These are phyloP conservation scores for Hydrotaea diabolus DNA, from an alignment of 2,888 invertebrate species.

Conservation along the genomic window DNA sequence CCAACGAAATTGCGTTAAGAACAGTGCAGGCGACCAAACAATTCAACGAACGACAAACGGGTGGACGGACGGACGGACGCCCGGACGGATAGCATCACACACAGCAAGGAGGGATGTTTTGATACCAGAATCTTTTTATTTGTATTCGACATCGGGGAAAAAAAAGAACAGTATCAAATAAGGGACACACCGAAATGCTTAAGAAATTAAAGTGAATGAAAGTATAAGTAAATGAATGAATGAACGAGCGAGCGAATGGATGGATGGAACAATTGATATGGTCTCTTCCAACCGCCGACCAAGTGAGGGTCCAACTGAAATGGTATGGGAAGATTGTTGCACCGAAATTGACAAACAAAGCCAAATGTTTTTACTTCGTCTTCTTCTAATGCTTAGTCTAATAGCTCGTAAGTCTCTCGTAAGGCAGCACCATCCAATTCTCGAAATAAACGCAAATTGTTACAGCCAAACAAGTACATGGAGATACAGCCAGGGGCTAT, in stretches of 20 bases:
- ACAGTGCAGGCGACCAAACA: conserved; percentile 45
- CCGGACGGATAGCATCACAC: conserved; percentile 14
- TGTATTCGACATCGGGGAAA: conserved; percentile 54
- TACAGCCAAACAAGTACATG: conserved; percentile 33
- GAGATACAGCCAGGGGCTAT: not conserved
- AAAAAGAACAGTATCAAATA: conserved; percentile 14
- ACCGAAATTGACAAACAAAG: conserved; percentile 65
- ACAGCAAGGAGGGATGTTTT: conserved; percentile 52
- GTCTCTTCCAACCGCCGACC: conserved; percentile 28
- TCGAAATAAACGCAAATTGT: conserved; percentile 58
- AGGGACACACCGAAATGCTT: conserved; percentile 45
- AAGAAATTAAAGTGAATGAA: conserved; percentile 41
- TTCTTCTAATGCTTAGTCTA: not conserved
- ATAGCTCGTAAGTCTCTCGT: conserved; percentile 50
- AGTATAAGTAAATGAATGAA: conserved; percentile 41
- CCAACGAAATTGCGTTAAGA: conserved; percentile 79
- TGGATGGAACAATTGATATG: conserved; percentile 57
- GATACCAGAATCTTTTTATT: conserved; percentile 59
- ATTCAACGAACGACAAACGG: conserved; percentile 31
- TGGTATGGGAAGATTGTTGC: conserved; percentile 45
- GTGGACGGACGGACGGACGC: conserved; percentile 33
- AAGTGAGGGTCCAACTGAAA: not conserved
- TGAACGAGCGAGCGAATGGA: conserved; percentile 50
- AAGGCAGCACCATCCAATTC: not conserved
- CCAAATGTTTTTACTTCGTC: conserved; percentile 60